Percentiles rank a stretch among this genome's conserved stretches.
These are phyloP conservation scores for Euplagia quadripunctaria DNA, from an alignment of 2,888 invertebrate species.

Conservation along the genomic window DNA sequence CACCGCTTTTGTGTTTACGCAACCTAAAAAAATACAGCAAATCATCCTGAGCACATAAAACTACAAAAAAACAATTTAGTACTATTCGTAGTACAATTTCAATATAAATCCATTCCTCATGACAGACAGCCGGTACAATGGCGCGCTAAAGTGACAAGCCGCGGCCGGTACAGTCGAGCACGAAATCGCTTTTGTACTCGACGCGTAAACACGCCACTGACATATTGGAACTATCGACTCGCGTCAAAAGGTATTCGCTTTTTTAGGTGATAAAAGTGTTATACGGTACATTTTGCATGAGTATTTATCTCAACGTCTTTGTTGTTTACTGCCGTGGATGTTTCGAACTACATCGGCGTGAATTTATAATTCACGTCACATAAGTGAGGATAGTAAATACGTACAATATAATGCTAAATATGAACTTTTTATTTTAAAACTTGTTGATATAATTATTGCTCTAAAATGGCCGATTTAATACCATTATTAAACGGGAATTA, in stretches of 20 bases:
- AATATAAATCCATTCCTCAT: slow-evolving; percentile 36
- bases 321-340: slow-evolving; percentile 8
- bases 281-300: slow-evolving; percentile 32
- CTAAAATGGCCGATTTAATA: neutral
- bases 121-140: slow-evolving; percentile 41
- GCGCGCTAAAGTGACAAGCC: slow-evolving; percentile 48
- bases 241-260: slow-evolving; percentile 39
- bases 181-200: slow-evolving; percentile 51
- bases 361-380: neutral
- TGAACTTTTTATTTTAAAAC: too few species aligned
- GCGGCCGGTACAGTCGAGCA: slow-evolving; percentile 47
- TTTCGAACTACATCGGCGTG: neutral
- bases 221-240: slow-evolving; percentile 49
- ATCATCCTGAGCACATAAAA: slow-evolving; percentile 5
- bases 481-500: too few species aligned
- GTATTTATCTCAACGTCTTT: slow-evolving; percentile 43
- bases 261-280: slow-evolving; percentile 43
- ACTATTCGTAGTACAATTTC: slow-evolving; percentile 32
- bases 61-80: slow-evolving; percentile 13
- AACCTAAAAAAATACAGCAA: slow-evolving; percentile 1
- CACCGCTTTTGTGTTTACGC: neutral
- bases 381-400: neutral
- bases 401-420: neutral
- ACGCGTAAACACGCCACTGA: slow-evolving; percentile 50
- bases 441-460: neutral